Conservation (phyloP, 2,113 vertebrate genomes). For the Cephalophus harveyi region DNA sequence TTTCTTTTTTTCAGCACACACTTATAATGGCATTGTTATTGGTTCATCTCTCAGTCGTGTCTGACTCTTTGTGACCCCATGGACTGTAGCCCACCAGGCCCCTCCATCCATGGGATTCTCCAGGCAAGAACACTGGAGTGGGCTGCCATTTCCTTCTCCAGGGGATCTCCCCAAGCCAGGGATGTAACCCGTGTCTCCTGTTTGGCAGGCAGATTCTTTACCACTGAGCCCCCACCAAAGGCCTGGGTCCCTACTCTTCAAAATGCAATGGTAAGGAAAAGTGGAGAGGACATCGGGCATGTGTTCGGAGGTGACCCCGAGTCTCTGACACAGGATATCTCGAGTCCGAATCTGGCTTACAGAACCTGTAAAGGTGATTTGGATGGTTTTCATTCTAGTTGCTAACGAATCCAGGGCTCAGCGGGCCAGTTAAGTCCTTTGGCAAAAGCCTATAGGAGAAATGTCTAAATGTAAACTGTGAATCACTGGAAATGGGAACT, state of each 20-base stretch:
- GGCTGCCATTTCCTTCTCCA: not conserved
- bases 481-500: conserved; percentile 79
- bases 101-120: not conserved
- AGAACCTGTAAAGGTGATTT: not conserved
- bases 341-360: not conserved
- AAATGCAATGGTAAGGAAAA: not conserved
- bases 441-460: conserved; percentile 71
- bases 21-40: not conserved
- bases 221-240: not conserved
- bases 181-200: not conserved
- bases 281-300: not conserved
- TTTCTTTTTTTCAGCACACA: not conserved
- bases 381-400: not conserved
- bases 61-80: not conserved
- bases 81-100: not conserved
- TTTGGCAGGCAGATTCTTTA: not conserved
- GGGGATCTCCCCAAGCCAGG: not conserved
- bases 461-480: conserved; percentile 77
- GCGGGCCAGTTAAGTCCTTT: conserved; percentile 44
- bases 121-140: not conserved
- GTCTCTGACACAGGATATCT: not conserved
- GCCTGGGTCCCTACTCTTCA: not conserved
- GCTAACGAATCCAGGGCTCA: conserved; percentile 43
- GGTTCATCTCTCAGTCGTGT: not conserved
- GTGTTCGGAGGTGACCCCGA: not conserved